A percentile compares a stretch with the other conserved stretches of the same genome.
Conservation (phyloP, 2,797 vertebrate genomes). For the Lophius americanus region DNA sequence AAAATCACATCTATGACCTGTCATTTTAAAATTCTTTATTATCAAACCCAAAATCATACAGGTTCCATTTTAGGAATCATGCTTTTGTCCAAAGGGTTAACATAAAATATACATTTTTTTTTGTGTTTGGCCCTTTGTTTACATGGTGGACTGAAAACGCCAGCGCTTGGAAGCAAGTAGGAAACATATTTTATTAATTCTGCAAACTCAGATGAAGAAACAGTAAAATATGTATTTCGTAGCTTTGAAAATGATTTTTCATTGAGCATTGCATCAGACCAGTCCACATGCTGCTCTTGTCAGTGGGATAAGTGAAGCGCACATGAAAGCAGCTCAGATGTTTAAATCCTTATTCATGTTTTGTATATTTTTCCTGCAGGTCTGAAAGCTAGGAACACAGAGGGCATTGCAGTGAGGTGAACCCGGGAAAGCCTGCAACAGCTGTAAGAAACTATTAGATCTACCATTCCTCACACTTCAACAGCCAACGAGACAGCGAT, state of each 20-base stretch:
- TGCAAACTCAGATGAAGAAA: background rate
- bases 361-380: conserved; percentile 73
- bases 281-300: conserved; percentile 28
- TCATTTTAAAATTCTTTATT: too few species aligned
- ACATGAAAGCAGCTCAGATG: conserved; percentile 73
- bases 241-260: conserved; percentile 18
- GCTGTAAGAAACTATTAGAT: conserved; percentile 77
- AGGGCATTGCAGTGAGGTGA: conserved; percentile 60
- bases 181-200: too few species aligned
- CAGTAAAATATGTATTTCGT: background rate
- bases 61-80: too few species aligned
- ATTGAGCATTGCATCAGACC: conserved; percentile 26
- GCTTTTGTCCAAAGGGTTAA: too few species aligned
- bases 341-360: conserved; percentile 60
- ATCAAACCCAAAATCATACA: too few species aligned
- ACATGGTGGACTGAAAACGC: too few species aligned
- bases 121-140: too few species aligned
- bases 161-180: too few species aligned
- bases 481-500: conserved; percentile 76
- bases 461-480: conserved; percentile 80
- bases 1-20: too few species aligned
- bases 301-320: conserved; percentile 43
- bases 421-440: conserved; percentile 66
- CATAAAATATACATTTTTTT: too few species aligned
- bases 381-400: conserved; percentile 57